Evolutionary conservation across 1,140 invertebrate genomes (phyloP), one percentile per base, ranked within the genome.

Genomic region (Dreissena rostriformis): DNA sequence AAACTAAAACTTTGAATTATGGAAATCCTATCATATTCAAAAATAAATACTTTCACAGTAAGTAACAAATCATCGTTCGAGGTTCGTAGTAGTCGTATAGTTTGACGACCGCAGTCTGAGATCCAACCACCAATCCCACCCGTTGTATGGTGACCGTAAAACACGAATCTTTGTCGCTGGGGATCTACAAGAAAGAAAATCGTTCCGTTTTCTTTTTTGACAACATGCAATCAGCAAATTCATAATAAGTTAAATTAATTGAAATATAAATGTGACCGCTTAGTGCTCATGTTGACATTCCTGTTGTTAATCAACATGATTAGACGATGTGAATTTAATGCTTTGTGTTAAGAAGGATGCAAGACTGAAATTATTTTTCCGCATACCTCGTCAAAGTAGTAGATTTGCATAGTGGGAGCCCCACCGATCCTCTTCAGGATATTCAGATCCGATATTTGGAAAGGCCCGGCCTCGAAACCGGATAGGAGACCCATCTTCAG

Each of bases 61-160:
- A 71, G n/a, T 24, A 24, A n/a, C n/a, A n/a, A 24, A 67, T 28
- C 17, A 68, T 29, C 2, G 24, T 94, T 97, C 97, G 96, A 87
- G 96, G 96, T 91, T 98, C 96, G 89, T 98, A 98, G 93, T 98
- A 98, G 90, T 98, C 97, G 85, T 97, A 98, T 87, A 98, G 95
- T 24, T 95, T 95, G n/a, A 98, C 96, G 49, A 97, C 95, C 26
- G 97, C 97, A 22, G 97, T 96, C 88, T 96, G 96, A 90, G 97
- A 97, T 89, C 97, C 96, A 1, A 97, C 97, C 7, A 98, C 97
- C 93, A 97, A 96, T 85, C 97, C 96, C 8, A 96, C 97, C 90
- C 97, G 95, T 90, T 96, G 97, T 8, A 97, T 97, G 7, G 96
- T 96, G 10, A 86, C 28, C 26, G 51, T 24, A 12, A 77, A 75